Conservation (phyloP, 1,140 invertebrate genomes). For the Tetranychus urticae region DNA sequence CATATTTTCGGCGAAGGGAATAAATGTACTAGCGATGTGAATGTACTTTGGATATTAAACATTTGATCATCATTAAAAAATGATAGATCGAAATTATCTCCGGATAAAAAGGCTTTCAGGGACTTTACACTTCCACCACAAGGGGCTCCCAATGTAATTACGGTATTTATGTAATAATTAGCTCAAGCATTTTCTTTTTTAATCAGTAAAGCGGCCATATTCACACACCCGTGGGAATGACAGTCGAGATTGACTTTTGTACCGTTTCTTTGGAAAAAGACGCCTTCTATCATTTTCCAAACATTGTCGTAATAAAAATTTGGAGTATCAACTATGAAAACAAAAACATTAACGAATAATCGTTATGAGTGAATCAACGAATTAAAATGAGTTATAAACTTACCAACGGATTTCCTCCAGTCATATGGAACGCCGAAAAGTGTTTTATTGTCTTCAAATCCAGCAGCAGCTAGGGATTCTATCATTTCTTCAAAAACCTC, state of each 20-base stretch:
- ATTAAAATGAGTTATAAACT: no score
- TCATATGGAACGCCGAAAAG: no score
- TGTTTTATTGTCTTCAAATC: no score
- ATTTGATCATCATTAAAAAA: no score
- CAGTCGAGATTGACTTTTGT: constrained; percentile 50
- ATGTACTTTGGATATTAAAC: no score
- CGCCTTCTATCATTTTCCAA: constrained; percentile 39
- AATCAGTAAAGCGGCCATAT: constrained; percentile 57
- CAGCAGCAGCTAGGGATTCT: no score
- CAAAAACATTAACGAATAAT: constrained; percentile 20
- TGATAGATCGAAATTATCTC: constrained; percentile 24
- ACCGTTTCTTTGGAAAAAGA: constrained; percentile 50
- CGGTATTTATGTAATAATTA: constrained; percentile 54
- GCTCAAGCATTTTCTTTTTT: constrained; percentile 59
- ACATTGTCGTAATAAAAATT: no score
- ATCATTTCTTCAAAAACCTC: no score
- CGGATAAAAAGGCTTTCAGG: constrained; percentile 74
- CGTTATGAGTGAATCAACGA: constrained; percentile 27
- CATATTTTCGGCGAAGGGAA: no score
- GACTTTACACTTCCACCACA: constrained; percentile 86
- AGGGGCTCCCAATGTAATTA: constrained; percentile 63
- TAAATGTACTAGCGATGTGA: no score
- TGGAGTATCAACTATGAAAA: no score
- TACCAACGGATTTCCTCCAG: no score
- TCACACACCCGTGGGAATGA: constrained; percentile 88